These are phyloP conservation scores for Pseudorhiza aurosa DNA, from an alignment of 30 jellyfish, hydroid and myxozoan species.

Conservation along the genomic window DNA sequence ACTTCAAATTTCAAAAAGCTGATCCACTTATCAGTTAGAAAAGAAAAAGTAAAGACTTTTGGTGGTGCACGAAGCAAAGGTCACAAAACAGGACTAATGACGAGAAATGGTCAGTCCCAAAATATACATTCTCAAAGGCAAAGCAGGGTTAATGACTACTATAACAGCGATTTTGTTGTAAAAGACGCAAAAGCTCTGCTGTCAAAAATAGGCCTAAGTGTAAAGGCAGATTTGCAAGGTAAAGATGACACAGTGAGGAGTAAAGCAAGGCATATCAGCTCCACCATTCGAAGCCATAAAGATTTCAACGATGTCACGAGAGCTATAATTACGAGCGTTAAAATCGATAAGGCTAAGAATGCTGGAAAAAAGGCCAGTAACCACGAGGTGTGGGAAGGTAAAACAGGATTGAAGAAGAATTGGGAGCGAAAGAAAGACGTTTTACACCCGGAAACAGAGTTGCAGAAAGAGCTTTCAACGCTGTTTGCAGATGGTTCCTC, in stretches of 20 bases:
- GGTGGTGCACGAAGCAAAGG: no score
- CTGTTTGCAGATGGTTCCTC: conserved; percentile 45
- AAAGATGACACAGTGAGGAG: not conserved
- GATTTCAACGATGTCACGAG: conserved; percentile 41
- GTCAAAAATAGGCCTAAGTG: not conserved
- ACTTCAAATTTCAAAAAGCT: not conserved
- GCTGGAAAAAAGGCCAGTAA: not conserved
- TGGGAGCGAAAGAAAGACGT: not conserved
- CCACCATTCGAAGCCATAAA: not conserved
- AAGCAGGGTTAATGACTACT: no score
- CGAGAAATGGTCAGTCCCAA: no score
- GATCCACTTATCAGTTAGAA: no score
- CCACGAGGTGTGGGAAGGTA: not conserved
- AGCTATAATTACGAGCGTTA: not conserved
- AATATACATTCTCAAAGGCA: no score
- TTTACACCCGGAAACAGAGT: not conserved
- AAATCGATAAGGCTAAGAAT: not conserved
- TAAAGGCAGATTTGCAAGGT: no score
- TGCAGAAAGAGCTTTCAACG: conserved; percentile 45
- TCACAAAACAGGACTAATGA: no score
- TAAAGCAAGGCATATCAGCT: no score
- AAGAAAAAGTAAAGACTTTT: no score
- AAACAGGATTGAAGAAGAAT: not conserved
- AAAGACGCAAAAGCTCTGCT: not conserved
- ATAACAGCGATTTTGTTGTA: not conserved